Evolutionary conservation across 2,888 invertebrate species (phyloP).

Genomic region (Apodemia hepburni): DNA sequence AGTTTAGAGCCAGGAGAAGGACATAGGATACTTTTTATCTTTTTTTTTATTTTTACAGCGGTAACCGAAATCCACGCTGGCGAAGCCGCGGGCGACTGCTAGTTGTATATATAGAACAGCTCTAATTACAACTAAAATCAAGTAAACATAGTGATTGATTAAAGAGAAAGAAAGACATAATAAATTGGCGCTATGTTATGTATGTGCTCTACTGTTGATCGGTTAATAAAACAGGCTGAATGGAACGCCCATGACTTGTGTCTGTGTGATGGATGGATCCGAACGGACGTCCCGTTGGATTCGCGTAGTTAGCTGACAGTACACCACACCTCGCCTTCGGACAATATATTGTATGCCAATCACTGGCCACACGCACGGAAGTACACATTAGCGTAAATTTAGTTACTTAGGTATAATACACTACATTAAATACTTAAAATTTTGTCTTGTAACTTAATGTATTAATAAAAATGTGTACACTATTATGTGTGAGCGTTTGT

Average conservation of each 20-base stretch:
- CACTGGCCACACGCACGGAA: conserved; percentile 53
- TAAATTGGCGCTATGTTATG: conserved; percentile 50
- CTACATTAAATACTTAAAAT: background rate
- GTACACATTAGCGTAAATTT: conserved; percentile 46
- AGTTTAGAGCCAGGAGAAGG: too few relatives aligned
- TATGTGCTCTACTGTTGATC: conserved; percentile 54
- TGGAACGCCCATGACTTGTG: conserved; percentile 46
- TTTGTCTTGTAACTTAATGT: too few relatives aligned
- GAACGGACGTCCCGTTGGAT: conserved; percentile 50
- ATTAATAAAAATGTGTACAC: too few relatives aligned
- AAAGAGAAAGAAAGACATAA: conserved; percentile 39
- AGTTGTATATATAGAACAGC: too few relatives aligned
- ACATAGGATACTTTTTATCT: too few relatives aligned
- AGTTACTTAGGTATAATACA: conserved; percentile 27
- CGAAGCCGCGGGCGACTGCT: too few relatives aligned
- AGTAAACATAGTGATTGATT: conserved; percentile 34
- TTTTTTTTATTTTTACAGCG: too few relatives aligned
- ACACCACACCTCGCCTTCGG: conserved; percentile 61
- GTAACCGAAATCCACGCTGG: too few relatives aligned
- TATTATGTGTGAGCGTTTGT: too few relatives aligned
- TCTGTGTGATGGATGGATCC: conserved; percentile 58
- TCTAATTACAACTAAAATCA: conserved; percentile 5
- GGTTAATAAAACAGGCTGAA: conserved; percentile 55
- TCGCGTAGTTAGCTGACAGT: conserved; percentile 54
- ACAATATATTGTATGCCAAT: conserved; percentile 72